These are phyloP conservation scores for Hirtodrosophila alboralis DNA, from an alignment of 2,888 invertebrate genomes.

Conservation along the genomic window DNA sequence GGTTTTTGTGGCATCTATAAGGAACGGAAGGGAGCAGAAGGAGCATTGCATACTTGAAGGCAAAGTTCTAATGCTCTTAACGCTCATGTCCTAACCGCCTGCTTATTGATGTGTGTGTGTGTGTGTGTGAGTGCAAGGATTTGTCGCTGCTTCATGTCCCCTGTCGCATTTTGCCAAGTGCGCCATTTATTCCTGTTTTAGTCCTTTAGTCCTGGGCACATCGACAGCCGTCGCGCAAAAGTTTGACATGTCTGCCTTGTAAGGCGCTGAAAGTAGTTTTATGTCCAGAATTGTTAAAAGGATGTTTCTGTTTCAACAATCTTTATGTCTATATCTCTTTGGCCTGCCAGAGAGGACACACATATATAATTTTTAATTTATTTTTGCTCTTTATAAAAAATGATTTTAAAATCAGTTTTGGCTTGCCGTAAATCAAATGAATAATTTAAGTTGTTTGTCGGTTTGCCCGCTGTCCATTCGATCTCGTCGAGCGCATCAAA, in stretches of 20 bases:
- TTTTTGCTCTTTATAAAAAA: slow-evolving; percentile 19
- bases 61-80: slow-evolving; percentile 78
- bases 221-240: slow-evolving; percentile 76
- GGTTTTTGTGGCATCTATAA: slow-evolving; percentile 23
- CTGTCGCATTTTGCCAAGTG: slow-evolving; percentile 9
- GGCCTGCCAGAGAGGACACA: not conserved
- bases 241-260: slow-evolving; percentile 80
- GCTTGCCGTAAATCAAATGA: slow-evolving; percentile 63
- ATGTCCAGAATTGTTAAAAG: slow-evolving; percentile 63
- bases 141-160: slow-evolving; percentile 35
- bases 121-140: slow-evolving; percentile 30
- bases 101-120: slow-evolving; percentile 34
- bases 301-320: slow-evolving; percentile 33
- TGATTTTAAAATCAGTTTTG: slow-evolving; percentile 30
- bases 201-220: slow-evolving; percentile 31
- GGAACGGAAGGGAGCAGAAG: slow-evolving; percentile 15
- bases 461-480: slow-evolving; percentile 42
- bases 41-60: slow-evolving; percentile 44
- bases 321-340: slow-evolving; percentile 15
- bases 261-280: slow-evolving; percentile 80
- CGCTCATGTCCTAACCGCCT: slow-evolving; percentile 60
- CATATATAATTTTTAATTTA: slow-evolving; percentile 17
- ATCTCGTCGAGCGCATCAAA: slow-evolving; percentile 44
- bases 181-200: slow-evolving; percentile 17
- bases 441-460: slow-evolving; percentile 62